Conservation (phyloP, 2,113 vertebrate genomes). For the Nothobranchius furzeri region DNA sequence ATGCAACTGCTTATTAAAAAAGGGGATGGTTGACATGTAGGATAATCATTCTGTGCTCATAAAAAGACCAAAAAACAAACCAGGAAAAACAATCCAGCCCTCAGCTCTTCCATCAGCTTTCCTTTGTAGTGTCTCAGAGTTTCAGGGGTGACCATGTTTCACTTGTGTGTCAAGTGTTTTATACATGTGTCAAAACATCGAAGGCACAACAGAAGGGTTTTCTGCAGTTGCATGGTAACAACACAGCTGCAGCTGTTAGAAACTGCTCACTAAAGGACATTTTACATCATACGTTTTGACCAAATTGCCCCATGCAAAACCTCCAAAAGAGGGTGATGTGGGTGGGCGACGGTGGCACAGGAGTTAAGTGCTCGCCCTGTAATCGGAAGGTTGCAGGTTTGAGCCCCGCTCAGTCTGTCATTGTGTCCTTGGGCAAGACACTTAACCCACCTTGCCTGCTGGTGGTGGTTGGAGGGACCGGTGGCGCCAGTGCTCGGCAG, state of each 20-base stretch:
- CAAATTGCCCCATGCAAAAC: not conserved
- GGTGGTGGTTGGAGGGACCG: too few species aligned
- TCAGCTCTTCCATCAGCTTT: not conserved
- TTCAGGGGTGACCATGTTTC: not conserved
- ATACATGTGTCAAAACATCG: not conserved
- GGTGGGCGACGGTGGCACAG: too few species aligned
- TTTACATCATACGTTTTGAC: not conserved
- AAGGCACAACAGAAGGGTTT: not conserved
- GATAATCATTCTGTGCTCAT: not conserved
- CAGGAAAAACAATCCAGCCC: not conserved
- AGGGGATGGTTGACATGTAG: too few species aligned
- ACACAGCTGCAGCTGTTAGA: not conserved
- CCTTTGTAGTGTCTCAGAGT: not conserved
- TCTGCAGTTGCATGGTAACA: not conserved
- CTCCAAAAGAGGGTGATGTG: not conserved
- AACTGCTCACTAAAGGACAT: not conserved
- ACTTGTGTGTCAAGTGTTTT: conserved; percentile 1
- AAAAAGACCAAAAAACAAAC: not conserved
- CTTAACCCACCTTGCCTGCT: too few species aligned
- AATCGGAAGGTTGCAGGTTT: too few species aligned
- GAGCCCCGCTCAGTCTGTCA: too few species aligned
- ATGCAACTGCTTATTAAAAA: not conserved
- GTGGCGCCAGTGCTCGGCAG: too few species aligned
- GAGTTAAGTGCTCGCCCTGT: too few species aligned
- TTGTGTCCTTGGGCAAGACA: too few species aligned